phyloP scores from a whole-genome alignment of 2,797 vertebrate genomes.

The Anguilla pacifica region DNA sequence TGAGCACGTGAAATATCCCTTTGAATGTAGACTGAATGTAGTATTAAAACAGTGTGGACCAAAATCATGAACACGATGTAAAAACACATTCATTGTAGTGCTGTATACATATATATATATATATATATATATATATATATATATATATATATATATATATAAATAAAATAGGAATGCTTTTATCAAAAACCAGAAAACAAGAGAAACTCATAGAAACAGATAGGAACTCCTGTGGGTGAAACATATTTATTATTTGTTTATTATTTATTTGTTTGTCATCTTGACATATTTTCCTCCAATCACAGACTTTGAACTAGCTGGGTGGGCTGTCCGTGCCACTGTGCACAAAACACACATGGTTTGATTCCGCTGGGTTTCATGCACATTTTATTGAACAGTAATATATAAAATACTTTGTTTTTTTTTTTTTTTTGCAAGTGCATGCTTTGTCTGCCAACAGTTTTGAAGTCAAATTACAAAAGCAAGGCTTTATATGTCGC shows the following conservation, averaged over 20 bases:
- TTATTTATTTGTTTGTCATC: background rate
- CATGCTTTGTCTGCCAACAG: constrained; percentile 99
- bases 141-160: background rate
- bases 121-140: background rate
- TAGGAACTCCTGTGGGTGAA: background rate
- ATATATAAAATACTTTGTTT: constrained; percentile 92
- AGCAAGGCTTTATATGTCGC: constrained; percentile 99
- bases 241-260: background rate
- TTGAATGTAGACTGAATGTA: background rate
- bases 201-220: background rate
- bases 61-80: background rate
- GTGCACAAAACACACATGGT: background rate
- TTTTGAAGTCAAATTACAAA: constrained; percentile 99
- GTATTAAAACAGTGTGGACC: background rate
- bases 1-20: background rate
- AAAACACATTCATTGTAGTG: background rate
- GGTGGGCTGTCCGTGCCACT: background rate
- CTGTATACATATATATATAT: background rate
- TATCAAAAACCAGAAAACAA: background rate
- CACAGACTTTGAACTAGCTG: background rate
- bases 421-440: constrained; percentile 96
- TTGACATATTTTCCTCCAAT: background rate
- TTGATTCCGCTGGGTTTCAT: constrained; percentile 77
- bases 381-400: constrained; percentile 99
- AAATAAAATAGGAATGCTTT: background rate